phyloP scores from a whole-genome alignment of 2,797 vertebrate species.

The Molossus molossus region DNA sequence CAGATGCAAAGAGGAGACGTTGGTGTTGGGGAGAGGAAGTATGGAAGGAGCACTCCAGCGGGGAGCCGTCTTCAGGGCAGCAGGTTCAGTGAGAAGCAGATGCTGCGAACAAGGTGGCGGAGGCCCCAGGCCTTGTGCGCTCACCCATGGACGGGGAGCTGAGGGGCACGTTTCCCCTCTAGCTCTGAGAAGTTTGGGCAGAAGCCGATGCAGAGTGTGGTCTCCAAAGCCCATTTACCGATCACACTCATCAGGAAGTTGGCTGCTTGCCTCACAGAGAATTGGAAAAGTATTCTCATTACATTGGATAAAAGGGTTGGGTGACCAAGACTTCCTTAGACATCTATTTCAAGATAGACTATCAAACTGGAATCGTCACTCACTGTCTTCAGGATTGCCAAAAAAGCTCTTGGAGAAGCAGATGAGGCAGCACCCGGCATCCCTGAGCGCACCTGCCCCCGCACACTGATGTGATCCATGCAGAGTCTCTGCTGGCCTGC shows the following conservation, averaged over 20 bases:
- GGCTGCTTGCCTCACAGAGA: conserved; percentile 59
- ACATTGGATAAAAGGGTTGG: background rate
- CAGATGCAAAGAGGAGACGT: background rate
- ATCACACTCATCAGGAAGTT: conserved; percentile 38
- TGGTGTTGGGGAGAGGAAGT: background rate
- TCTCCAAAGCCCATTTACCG: conserved; percentile 56
- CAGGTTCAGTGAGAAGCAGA: background rate
- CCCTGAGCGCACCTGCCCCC: background rate
- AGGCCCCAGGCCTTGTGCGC: conserved; percentile 30
- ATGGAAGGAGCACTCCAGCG: background rate
- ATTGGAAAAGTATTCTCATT: conserved; percentile 14
- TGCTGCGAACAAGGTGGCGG: background rate
- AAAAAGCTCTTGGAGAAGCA: conserved; percentile 33
- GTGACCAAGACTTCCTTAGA: conserved; percentile 19
- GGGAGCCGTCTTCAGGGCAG: conserved; percentile 40
- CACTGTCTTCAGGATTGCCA: background rate
- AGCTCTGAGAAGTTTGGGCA: conserved; percentile 27
- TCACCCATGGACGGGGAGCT: background rate
- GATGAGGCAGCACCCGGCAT: background rate
- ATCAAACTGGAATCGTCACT: background rate
- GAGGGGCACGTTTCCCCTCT: background rate
- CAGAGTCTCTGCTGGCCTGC: background rate
- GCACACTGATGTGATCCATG: background rate
- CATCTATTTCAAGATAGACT: background rate
- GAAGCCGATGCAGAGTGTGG: background rate